Conservation (phyloP, 2,888 invertebrate species). For the Cantharis nigra region DNA sequence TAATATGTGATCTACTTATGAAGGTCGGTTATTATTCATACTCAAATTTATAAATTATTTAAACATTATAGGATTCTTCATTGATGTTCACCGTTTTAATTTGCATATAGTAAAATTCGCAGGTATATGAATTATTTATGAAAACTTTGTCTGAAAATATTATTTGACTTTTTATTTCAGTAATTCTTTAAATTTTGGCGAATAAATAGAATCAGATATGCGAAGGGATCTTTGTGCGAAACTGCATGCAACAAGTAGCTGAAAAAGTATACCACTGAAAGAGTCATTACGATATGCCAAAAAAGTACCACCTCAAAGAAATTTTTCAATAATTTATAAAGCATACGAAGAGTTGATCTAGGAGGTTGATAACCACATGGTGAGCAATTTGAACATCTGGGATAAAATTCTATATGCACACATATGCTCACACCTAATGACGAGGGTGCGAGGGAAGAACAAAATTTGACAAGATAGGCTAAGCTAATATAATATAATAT, state of each 20-base stretch:
- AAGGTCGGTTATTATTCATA: neutral
- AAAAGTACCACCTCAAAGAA: neutral
- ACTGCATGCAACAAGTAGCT: neutral
- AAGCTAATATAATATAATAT: neutral
- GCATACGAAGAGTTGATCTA: neutral
- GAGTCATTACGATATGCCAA: neutral
- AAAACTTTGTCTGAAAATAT: neutral
- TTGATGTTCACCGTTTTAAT: neutral
- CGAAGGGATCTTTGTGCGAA: neutral
- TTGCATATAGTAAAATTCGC: neutral
- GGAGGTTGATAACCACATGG: neutral
- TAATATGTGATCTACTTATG: neutral
- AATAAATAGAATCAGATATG: neutral
- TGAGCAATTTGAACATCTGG: neutral
- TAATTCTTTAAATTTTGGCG: neutral
- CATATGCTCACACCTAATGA: neutral
- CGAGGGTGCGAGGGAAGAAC: neutral
- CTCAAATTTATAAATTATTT: neutral
- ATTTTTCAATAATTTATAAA: neutral
- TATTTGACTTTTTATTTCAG: neutral
- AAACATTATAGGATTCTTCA: neutral
- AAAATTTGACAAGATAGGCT: neutral
- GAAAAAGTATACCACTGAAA: neutral
- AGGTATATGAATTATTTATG: neutral
- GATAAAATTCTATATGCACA: neutral